Conservation (phyloP, 1,140 invertebrate genomes). For the Pseudomyrmex concolor region DNA sequence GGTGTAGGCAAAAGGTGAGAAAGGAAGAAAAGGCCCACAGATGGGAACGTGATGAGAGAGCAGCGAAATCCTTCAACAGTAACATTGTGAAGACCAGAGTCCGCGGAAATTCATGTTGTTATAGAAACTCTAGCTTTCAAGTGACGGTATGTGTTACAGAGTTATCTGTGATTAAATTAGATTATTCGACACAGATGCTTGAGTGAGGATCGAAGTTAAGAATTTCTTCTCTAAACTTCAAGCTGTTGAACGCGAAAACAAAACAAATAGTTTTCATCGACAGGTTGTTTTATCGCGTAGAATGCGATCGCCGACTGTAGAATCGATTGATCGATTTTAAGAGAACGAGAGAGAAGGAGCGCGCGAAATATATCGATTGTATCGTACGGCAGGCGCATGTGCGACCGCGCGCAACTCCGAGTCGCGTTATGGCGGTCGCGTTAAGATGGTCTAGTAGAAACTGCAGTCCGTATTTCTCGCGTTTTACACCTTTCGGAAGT, state of each 20-base stretch:
- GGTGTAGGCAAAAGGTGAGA: conserved; percentile 13
- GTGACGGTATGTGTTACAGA: not conserved
- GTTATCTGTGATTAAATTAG: not conserved
- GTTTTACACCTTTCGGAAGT: not conserved
- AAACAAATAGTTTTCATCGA: not conserved
- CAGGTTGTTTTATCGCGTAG: not conserved
- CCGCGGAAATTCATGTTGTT: not conserved
- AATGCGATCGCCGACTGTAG: not conserved
- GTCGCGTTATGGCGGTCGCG: not conserved
- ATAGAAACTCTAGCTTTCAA: conserved; percentile 39
- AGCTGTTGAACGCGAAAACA: not conserved
- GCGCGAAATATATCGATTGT: too few species aligned
- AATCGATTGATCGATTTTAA: not conserved
- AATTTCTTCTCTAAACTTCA: not conserved
- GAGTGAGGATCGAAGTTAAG: not conserved
- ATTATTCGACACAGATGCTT: not conserved
- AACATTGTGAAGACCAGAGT: too few species aligned
- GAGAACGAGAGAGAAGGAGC: too few species aligned
- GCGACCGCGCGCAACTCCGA: not conserved
- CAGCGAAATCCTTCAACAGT: conserved; percentile 3
- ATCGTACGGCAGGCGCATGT: too few species aligned
- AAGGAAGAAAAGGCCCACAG: conserved; percentile 15
- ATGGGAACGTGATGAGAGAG: conserved; percentile 4
- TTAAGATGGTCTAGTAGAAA: not conserved
- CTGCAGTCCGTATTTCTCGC: not conserved